Percentiles rank a stretch among this genome's conserved stretches.
phyloP scores from a whole-genome alignment of 2,888 invertebrate species.

The Cinara cedri region DNA sequence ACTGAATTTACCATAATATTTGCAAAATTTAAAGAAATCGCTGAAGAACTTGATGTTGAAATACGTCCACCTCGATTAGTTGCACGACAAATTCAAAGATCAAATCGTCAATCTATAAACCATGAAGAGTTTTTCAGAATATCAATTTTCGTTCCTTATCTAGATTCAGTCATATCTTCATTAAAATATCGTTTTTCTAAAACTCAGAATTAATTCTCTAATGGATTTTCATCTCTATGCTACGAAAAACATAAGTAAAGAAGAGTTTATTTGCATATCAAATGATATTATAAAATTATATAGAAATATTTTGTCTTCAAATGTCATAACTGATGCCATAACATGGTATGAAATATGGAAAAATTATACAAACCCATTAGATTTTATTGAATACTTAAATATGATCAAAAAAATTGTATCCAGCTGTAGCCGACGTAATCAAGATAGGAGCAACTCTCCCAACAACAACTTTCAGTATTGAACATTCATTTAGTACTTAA shows the following conservation, averaged over 20 bases:
- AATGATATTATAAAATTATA: slow-evolving; percentile 24
- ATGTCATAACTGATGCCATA: slow-evolving; percentile 8
- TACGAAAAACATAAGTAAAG: slow-evolving; percentile 28
- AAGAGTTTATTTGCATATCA: slow-evolving; percentile 13
- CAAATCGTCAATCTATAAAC: too few species aligned
- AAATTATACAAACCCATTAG: slow-evolving; percentile 7
- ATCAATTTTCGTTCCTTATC: slow-evolving; percentile 27
- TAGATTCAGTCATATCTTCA: slow-evolving; percentile 30
- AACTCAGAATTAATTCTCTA: slow-evolving; percentile 19
- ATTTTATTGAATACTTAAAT: slow-evolving; percentile 21
- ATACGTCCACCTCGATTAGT: too few species aligned
- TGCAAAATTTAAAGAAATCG: slow-evolving; percentile 10
- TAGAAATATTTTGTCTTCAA: too few species aligned
- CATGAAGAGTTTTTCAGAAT: slow-evolving; percentile 19
- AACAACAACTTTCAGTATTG: too few species aligned
- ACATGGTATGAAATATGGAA: slow-evolving; percentile 28
- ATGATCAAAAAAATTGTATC: neutral
- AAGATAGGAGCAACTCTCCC: too few species aligned
- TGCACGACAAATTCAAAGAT: too few species aligned
- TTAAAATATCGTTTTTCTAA: slow-evolving; percentile 32
- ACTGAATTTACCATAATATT: slow-evolving; percentile 7
- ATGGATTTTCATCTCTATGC: slow-evolving; percentile 26
- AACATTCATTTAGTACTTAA: too few species aligned
- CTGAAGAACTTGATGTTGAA: slow-evolving; percentile 21
- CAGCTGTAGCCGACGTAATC: too few species aligned